Evolutionary conservation across 2,888 invertebrate genomes (phyloP).

Genomic region (Conops quadrifasciatus): DNA sequence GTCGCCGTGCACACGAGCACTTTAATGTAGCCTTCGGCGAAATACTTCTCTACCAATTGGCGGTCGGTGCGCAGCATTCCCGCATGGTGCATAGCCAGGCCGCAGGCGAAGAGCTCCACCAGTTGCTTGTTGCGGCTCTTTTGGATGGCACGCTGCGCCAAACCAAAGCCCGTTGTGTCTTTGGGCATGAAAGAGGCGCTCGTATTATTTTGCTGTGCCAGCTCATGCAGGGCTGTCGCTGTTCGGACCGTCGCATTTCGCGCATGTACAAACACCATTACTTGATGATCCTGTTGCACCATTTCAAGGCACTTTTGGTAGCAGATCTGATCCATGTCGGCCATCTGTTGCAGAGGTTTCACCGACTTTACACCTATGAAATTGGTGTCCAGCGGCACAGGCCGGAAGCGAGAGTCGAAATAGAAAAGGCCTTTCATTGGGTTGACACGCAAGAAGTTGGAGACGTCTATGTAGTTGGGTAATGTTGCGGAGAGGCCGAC

Average conservation of each 20-base stretch:
- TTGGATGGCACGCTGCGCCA: constrained; percentile 75
- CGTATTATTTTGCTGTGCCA: constrained; percentile 80
- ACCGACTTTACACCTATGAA: constrained; percentile 86
- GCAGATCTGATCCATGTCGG: constrained; percentile 89
- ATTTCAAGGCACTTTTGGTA: constrained; percentile 90
- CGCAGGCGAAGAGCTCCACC: constrained; percentile 83
- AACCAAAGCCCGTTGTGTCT: constrained; percentile 71
- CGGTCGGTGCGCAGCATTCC: constrained; percentile 91
- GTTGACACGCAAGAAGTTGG: constrained; percentile 92
- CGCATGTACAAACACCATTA: constrained; percentile 98
- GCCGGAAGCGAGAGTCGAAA: constrained; percentile 93
- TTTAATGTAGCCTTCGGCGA: constrained; percentile 85
- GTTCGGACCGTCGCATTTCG: constrained; percentile 94
- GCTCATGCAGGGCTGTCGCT: constrained; percentile 83
- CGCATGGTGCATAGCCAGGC: constrained; percentile 96
- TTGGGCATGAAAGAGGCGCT: constrained; percentile 75
- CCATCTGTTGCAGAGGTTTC: constrained; percentile 70
- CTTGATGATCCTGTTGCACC: constrained; percentile 91
- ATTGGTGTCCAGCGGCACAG: constrained; percentile 91
- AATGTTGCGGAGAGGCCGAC: constrained; percentile 96
- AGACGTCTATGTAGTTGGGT: constrained; percentile 97
- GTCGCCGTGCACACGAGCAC: constrained; percentile 97
- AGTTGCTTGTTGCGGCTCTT: constrained; percentile 84
- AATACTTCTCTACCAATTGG: constrained; percentile 88
- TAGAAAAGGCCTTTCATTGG: constrained; percentile 90